Base-by-base conservation (phyloP, 2,113 vertebrate genomes). In the Anhinga anhinga region DNA sequence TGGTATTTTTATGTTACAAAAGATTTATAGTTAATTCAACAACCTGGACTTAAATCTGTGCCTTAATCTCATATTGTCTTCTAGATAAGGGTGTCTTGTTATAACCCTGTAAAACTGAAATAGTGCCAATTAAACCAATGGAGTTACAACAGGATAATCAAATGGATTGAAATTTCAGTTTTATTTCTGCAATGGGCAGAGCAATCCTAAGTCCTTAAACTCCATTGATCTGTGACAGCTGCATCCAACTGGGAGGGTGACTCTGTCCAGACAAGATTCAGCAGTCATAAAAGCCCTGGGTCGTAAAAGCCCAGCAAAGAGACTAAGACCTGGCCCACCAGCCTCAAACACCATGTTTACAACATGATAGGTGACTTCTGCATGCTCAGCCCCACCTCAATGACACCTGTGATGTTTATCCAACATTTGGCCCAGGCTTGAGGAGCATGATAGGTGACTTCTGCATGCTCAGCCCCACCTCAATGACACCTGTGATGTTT, bases 161-260 rank as follows among this genome's bases (percentile, higher is more conserved):
- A 96, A 86, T 13, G 11, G 30, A 44, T 2, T 66, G 42, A 74
- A 70, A 81, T 63, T 62, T 61, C 42, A 72, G 25, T 66, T 85
- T 87, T 82, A 66, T 55, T 86, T 91, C 32, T 90, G 23, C 36
- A 73, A 20, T 34, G 26, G 38, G 50, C 36, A 81, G 15, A 59
- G 18, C 6, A 63, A 55, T 13, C 11, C 10, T 36, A 86, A 72
- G 10, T 66, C 40, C 16, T 61, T 80, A 66, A 93, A 73, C 6
- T 66, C 29, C 22, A 58, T 9, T 65, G 34, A 55, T 47, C 40
- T 72, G 6, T n/a, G 52, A 63, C 36, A 88, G 20, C 58, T 82
- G 32, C 0, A 1, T 29, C 30, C n/a, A 38, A 0, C 23, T 26
- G 30, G 4, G 34, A 49, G 4, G 13, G 8, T 38, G 30, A 50